Percentiles rank a stretch among this genome's conserved stretches.
phyloP scores from a whole-genome alignment of 2,888 invertebrate genomes.

The Andrena bucephala region DNA sequence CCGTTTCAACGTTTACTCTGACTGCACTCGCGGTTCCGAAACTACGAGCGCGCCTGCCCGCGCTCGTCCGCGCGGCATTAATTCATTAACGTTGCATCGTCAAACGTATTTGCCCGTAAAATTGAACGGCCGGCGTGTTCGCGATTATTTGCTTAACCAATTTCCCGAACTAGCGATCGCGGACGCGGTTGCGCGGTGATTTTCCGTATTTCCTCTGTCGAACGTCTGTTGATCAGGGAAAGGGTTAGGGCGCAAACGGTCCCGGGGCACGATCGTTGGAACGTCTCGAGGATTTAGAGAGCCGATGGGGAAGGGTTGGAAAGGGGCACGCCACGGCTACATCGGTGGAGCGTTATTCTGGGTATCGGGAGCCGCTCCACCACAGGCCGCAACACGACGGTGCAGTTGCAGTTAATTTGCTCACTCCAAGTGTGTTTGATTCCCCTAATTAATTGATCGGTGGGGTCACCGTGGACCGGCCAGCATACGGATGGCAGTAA shows the following conservation, averaged over 20 bases:
- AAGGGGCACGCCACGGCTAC: neutral
- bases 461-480: slow-evolving; percentile 78
- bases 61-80: slow-evolving; percentile 73
- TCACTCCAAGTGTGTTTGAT: slow-evolving; percentile 85
- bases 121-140: slow-evolving; percentile 74
- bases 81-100: slow-evolving; percentile 78
- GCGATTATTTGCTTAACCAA: slow-evolving; percentile 81
- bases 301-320: neutral
- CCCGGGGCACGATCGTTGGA: neutral
- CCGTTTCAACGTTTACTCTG: slow-evolving; percentile 78
- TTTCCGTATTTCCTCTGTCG: slow-evolving; percentile 9
- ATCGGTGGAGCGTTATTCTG: slow-evolving; percentile 54
- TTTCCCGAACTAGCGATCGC: slow-evolving; percentile 68
- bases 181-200: slow-evolving; percentile 37
- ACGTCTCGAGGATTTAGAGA: slow-evolving; percentile 20
- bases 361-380: slow-evolving; percentile 67
- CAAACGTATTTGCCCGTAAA: slow-evolving; percentile 81
- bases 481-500: slow-evolving; percentile 81
- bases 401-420: slow-evolving; percentile 86
- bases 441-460: slow-evolving; percentile 85
- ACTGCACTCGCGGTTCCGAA: slow-evolving; percentile 36
- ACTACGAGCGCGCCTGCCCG: slow-evolving; percentile 26
- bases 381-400: slow-evolving; percentile 82
- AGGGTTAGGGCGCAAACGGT: neutral
- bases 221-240: neutral